Evolutionary conservation across 1,140 invertebrate species (phyloP), one percentile per base, ranked within the genome.

Genomic region (Lepidurus packardi): DNA sequence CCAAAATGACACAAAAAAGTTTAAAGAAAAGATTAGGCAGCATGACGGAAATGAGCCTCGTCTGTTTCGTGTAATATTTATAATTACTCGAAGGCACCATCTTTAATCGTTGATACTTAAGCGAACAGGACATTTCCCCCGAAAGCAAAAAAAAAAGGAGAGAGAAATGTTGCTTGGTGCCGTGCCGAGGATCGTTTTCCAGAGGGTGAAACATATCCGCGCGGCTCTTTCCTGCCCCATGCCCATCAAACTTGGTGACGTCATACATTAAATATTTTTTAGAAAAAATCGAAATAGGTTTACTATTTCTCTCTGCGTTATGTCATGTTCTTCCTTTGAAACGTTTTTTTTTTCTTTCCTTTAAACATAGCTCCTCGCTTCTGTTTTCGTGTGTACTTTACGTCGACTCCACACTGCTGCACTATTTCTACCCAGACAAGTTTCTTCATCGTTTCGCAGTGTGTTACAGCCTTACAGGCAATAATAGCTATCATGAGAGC

Each of bases 151-250:
- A 21, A 65, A 65, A 7, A 47, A 65, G 0, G n/a, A 65, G 53
- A 65, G 53, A 65, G 21, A 65, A 65, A 65, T 65, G 16, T 6
- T 1, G 53, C 16, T 9, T 13, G 53, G 53, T 9, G 34, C 34
- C 34, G 34, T 34, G 34, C 34, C 34, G 34, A 34, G 34, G 3
- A 4, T 65, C 53, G 6, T 8, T 65, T 65, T 16, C 21, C 53
- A 65, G 53, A 9, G 53, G 53, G 53, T 65, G 53, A 65, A 65
- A 21, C 53, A 21, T 65, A 65, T 65, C 53, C 53, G 53, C n/a
- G 6, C 53, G 16, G 53, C 53, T 65, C 53, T 65, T 65, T 65
- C 53, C 53, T 21, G 53, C 6, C 53, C 53, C 53, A 16, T 65
- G n/a, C 53, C 47, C 53, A 65, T 65, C 53, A 65, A 65, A 21